Percentiles rank a stretch among this genome's conserved stretches.
phyloP scores from a whole-genome alignment of 2,797 vertebrate species.

The Hyperoplus lanceolatus region DNA sequence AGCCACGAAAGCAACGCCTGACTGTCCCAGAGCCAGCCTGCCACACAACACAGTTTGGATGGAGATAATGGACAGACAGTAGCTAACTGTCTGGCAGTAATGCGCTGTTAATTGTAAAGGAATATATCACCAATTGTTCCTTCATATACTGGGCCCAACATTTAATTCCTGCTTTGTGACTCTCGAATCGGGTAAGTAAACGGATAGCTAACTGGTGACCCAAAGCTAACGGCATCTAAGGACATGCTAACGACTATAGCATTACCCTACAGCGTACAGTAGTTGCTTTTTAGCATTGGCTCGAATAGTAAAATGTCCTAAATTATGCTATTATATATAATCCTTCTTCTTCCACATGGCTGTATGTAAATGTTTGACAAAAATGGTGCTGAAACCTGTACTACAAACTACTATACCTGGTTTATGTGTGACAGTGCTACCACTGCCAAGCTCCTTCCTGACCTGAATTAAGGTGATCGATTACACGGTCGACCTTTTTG shows the following conservation, averaged over 20 bases:
- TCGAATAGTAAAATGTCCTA: background rate
- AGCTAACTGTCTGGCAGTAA: background rate
- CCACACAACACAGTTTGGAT: slow-evolving; percentile 1
- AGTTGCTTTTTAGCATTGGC: background rate
- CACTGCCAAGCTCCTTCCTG: background rate
- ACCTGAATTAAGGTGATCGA: background rate
- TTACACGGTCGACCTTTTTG: background rate
- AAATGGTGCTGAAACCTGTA: background rate
- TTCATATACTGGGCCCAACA: background rate
- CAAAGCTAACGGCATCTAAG: slow-evolving; percentile 7
- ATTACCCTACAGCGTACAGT: slow-evolving; percentile 12
- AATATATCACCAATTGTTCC: background rate
- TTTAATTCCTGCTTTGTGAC: background rate
- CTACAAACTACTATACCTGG: background rate
- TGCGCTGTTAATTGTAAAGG: background rate
- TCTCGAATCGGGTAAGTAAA: slow-evolving; percentile 36
- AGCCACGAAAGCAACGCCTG: slow-evolving; percentile 8
- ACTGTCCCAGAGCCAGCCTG: background rate
- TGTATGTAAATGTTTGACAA: too few relatives aligned
- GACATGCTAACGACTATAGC: slow-evolving; percentile 21
- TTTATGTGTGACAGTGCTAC: too few relatives aligned
- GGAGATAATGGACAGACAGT: slow-evolving; percentile 21
- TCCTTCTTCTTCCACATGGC: too few relatives aligned
- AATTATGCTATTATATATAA: too few relatives aligned
- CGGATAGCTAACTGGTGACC: background rate